Conservation (phyloP, 2,113 vertebrate species). For the Madoqua kirkii region DNA sequence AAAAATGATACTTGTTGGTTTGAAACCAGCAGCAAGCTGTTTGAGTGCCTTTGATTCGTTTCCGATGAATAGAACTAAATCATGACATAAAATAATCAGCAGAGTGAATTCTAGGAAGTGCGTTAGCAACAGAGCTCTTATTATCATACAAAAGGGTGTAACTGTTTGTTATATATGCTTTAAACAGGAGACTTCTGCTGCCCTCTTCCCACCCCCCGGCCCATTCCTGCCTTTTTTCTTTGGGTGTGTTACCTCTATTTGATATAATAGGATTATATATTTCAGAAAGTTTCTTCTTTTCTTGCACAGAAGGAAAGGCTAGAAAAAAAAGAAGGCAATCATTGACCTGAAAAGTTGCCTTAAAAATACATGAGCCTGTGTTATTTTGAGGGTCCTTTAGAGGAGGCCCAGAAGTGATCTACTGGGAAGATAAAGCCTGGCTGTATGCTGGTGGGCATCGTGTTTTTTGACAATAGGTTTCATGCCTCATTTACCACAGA, state of each 20-base stretch:
- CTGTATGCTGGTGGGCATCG: background rate
- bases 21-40: background rate
- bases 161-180: background rate
- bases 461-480: slow-evolving; percentile 72
- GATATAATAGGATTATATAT: background rate
- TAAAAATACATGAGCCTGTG: background rate
- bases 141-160: background rate
- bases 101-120: background rate
- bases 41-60: background rate
- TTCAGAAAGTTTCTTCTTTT: background rate
- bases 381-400: background rate
- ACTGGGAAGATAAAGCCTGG: slow-evolving; percentile 52
- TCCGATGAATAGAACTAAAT: background rate
- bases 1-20: background rate
- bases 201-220: background rate
- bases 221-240: background rate
- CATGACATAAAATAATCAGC: background rate
- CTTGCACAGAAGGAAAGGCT: background rate
- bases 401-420: slow-evolving; percentile 8
- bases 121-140: background rate
- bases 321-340: rapidly evolving
- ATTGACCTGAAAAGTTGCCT: background rate
- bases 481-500: slow-evolving; percentile 72
- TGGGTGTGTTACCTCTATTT: background rate
- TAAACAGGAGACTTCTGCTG: background rate